Percentiles rank a stretch among this genome's conserved stretches.
Conservation (phyloP, 2,888 invertebrate genomes). For the Lamproptera curius region DNA sequence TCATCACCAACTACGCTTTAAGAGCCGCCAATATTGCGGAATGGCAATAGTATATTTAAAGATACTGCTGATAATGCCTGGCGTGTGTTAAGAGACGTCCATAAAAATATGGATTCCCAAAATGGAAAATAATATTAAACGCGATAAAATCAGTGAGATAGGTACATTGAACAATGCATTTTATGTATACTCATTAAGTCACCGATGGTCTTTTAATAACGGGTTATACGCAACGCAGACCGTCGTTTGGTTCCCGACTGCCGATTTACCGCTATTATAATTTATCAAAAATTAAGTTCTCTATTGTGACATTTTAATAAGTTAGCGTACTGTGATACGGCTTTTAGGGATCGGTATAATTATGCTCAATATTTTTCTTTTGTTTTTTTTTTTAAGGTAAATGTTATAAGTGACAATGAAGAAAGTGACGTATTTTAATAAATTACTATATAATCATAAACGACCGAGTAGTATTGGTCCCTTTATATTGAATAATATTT, state of each 20-base stretch:
- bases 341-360: conserved; percentile 54
- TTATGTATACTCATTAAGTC: conserved; percentile 26
- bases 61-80: too few relatives aligned
- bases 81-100: too few relatives aligned
- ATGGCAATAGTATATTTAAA: too few relatives aligned
- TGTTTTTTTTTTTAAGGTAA: conserved; percentile 34
- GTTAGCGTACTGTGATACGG: conserved; percentile 74
- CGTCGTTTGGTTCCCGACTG: background rate
- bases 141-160: too few relatives aligned
- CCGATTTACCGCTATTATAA: conserved; percentile 5
- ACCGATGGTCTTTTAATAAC: background rate
- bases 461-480: conserved; percentile 36
- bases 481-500: conserved; percentile 50
- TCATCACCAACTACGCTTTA: too few relatives aligned
- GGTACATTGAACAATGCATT: too few relatives aligned
- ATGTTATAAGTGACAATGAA: conserved; percentile 37
- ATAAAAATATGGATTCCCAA: too few relatives aligned
- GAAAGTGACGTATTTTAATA: conserved; percentile 34
- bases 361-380: conserved; percentile 62
- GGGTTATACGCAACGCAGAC: background rate
- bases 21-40: too few relatives aligned
- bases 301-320: conserved; percentile 44
- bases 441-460: conserved; percentile 26
- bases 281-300: conserved; percentile 25
- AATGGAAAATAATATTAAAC: too few relatives aligned